Evolutionary conservation across 2,888 invertebrate species (phyloP).

Genomic region (Sarcophaga subvicina): DNA sequence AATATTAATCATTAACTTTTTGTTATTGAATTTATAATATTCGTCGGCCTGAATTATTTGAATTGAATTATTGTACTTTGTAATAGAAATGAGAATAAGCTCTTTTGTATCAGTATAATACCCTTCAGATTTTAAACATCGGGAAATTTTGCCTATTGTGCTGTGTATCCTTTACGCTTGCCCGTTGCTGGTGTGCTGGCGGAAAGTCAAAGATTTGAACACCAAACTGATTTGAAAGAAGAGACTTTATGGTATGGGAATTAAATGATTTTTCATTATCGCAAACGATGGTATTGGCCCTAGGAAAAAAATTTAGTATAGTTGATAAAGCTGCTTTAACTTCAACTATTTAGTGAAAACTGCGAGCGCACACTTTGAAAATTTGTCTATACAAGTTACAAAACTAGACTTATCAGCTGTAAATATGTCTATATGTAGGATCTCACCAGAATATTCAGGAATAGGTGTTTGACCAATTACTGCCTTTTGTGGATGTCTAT

Average conservation of each 20-base stretch:
- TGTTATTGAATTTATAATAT: constrained; percentile 5
- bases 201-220: constrained; percentile 13
- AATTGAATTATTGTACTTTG: constrained; percentile 20
- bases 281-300: constrained; percentile 12
- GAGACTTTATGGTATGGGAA: background rate
- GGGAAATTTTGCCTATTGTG: constrained; percentile 25
- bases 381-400: constrained; percentile 20
- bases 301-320: constrained; percentile 36
- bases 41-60: background rate
- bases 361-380: background rate
- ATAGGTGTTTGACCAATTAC: no score
- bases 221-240: constrained; percentile 9
- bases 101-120: constrained; percentile 14
- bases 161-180: constrained; percentile 27
- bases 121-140: constrained; percentile 11
- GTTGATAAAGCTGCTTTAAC: constrained; percentile 8
- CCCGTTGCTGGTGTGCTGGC: constrained; percentile 17
- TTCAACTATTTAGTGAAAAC: constrained; percentile 26
- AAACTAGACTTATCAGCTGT: constrained; percentile 15
- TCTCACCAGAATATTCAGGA: no score
- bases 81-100: constrained; percentile 10
- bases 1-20: background rate
- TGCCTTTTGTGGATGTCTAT: no score
- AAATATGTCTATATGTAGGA: constrained; percentile 25
- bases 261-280: constrained; percentile 35